Evolutionary conservation across 2,797 vertebrate species (phyloP), one percentile per base, ranked within the genome.

Genomic region (Cynodonichthys magdalenae): DNA sequence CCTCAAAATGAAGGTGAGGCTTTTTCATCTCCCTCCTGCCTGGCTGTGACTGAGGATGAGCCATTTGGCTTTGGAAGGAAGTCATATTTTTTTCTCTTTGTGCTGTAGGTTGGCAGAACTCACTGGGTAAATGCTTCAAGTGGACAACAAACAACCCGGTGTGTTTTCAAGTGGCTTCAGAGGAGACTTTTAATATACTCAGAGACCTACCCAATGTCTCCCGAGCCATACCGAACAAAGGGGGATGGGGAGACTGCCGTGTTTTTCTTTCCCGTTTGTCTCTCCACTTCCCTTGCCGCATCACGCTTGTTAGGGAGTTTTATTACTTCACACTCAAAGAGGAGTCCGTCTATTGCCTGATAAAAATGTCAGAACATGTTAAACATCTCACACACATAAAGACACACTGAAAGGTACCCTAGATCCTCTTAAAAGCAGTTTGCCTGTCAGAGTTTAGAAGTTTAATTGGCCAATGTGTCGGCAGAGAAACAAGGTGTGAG

Each of bases 401-500:
- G 53, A 65, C 53, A 63, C 1, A 15, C 34, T 18, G 55, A 48
- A 68, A 59, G 75, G 67, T 55, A 76, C 53, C 57, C 73, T 14
- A 50, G 65, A 65, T 59, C 47, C 66, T 76, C 61, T 51, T 60
- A 70, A 76, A 79, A 69, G 63, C 52, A 66, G 56, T 59, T 64
- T 58, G 63, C 63, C 73, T 86, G 74, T 74, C 67, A 71, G 72
- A 57, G 70, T 83, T 79, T 81, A 72, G 74, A 82, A 67, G 79
- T 85, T 82, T 89, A 89, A 90, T 89, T 87, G 85, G 84, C 69
- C 83, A 66, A 78, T 71, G 63, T 87, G 84, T 78, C 82, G 83
- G 78, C 34, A 15, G 72, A 63, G 69, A 59, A 80, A 72, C 70
- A 66, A 70, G 65, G 65, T 50, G 76, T 74, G 70, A 79, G 65